phyloP scores from a whole-genome alignment of 2,113 vertebrate species.

The Anarhynchus alexandrinus region DNA sequence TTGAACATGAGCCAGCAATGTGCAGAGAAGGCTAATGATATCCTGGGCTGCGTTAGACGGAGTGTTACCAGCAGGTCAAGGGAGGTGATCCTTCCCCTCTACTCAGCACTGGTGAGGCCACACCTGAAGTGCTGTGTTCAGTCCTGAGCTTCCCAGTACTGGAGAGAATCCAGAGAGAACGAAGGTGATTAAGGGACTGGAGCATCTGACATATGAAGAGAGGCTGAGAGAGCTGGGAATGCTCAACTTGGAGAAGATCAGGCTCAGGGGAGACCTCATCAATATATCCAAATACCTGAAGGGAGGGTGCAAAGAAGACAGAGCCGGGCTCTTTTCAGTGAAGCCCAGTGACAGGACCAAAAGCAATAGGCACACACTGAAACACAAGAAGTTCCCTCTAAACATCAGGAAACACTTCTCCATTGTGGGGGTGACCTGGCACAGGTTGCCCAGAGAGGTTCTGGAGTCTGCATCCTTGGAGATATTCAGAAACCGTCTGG shows the following conservation, averaged over 20 bases:
- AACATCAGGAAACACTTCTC: background rate
- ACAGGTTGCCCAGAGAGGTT: background rate
- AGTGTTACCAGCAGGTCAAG: background rate
- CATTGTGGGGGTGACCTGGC: background rate
- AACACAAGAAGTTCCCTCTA: background rate
- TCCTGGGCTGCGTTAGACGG: background rate
- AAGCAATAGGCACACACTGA: background rate
- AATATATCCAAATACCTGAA: background rate
- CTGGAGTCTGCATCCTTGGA: background rate
- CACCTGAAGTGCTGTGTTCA: background rate
- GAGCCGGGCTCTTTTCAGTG: background rate
- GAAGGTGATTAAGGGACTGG: background rate
- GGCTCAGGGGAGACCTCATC: background rate
- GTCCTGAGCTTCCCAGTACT: background rate
- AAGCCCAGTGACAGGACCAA: background rate
- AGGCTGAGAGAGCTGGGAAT: background rate
- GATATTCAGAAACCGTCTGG: background rate
- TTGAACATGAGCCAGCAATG: background rate
- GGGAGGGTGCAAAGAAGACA: no score
- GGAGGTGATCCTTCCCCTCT: background rate
- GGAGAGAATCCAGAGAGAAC: background rate
- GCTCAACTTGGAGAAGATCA: background rate
- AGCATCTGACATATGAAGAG: background rate
- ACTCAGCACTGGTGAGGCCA: background rate
- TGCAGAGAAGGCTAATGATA: background rate